Conservation (phyloP, 1,140 invertebrate genomes). For the Neodiprion fabricii region DNA sequence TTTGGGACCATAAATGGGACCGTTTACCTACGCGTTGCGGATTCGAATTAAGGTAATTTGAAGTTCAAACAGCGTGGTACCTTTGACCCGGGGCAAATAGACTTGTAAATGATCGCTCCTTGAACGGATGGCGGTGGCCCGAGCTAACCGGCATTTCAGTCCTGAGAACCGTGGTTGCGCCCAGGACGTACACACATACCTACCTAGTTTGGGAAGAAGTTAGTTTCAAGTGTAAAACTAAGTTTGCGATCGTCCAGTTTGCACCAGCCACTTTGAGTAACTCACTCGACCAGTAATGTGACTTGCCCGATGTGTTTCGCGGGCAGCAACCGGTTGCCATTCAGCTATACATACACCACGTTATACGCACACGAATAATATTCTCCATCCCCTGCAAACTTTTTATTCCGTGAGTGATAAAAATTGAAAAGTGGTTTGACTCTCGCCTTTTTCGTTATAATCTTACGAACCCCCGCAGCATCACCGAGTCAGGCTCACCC, state of each 20-base stretch:
- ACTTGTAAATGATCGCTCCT: background rate
- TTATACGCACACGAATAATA: background rate
- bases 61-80: slow-evolving; percentile 1
- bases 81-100: slow-evolving; percentile 1
- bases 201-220: slow-evolving; percentile 39
- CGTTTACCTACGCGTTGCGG: slow-evolving; percentile 1
- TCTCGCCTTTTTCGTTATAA: no score
- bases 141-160: no score
- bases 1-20: background rate
- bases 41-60: background rate
- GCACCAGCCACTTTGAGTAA: slow-evolving; percentile 57
- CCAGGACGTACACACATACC: background rate
- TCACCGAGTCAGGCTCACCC: no score
- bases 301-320: slow-evolving; percentile 61
- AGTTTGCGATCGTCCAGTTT: slow-evolving; percentile 55
- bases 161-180: background rate
- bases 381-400: background rate
- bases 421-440: no score
- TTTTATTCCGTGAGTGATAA: no score
- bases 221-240: slow-evolving; percentile 56
- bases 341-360: background rate
- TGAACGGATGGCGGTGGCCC: no score
- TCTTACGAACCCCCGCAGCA: no score
- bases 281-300: slow-evolving; percentile 59
- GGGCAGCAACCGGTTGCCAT: no score